Percentiles rank a stretch among this genome's conserved stretches.
Evolutionary conservation across 2,888 invertebrate species (phyloP).

Genomic region (Ornithoptera priamus): DNA sequence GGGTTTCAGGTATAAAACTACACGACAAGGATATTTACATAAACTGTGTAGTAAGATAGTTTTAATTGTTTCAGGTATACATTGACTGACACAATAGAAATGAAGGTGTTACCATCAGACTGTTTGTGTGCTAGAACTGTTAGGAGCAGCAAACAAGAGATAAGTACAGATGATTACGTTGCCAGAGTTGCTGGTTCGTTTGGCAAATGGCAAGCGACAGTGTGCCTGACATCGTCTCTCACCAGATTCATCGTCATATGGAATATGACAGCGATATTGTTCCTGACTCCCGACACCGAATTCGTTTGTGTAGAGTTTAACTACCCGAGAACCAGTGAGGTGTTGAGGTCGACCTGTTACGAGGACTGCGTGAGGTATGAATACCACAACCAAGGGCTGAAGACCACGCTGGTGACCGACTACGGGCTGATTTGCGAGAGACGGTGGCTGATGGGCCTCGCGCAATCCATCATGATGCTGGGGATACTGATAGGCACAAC

Average conservation of each 20-base stretch:
- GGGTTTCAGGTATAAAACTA: too few species aligned
- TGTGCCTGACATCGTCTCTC: conserved; percentile 36
- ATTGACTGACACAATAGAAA: neutral
- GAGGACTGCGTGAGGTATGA: conserved; percentile 48
- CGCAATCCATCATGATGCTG: conserved; percentile 53
- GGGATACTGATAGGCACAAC: conserved; percentile 50
- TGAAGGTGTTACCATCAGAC: neutral
- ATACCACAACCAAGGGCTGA: conserved; percentile 43
- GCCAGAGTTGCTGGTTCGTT: conserved; percentile 52
- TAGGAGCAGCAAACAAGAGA: too few species aligned
- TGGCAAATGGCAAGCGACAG: conserved; percentile 50
- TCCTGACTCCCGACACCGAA: conserved; percentile 49
- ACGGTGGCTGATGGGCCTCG: conserved; percentile 54
- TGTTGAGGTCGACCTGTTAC: conserved; percentile 50
- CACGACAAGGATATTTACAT: too few species aligned
- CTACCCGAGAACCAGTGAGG: conserved; percentile 36
- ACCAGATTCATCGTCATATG: conserved; percentile 46
- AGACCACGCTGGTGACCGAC: conserved; percentile 46
- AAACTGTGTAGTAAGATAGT: too few species aligned
- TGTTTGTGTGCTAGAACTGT: too few species aligned
- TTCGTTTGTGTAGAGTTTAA: conserved; percentile 47
- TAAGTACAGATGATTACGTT: conserved; percentile 47
- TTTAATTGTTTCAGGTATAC: neutral
- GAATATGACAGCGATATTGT: conserved; percentile 49
- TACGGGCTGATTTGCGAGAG: conserved; percentile 53